Evolutionary conservation across 2,888 invertebrate genomes (phyloP), one percentile per base, ranked within the genome.

Genomic region (Caenorhabditis sp.): DNA sequence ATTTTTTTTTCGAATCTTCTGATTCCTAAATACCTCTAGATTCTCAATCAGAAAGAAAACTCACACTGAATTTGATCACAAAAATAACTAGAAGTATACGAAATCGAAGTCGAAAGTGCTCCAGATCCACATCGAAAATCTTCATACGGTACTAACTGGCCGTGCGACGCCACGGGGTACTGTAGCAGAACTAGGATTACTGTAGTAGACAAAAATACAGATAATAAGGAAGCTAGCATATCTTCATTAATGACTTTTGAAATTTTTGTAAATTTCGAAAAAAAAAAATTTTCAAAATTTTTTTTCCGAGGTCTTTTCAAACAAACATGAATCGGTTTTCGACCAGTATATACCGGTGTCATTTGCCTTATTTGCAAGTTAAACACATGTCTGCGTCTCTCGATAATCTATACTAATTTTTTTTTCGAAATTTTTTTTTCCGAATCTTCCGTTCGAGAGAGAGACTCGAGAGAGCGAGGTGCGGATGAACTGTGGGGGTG

Each of bases 11-110:
- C n/a, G n/a, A n/a, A n/a, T n/a, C n/a, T n/a, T n/a, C n/a, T n/a
- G n/a, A n/a, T n/a, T n/a, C n/a, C n/a, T n/a, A n/a, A n/a, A n/a
- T n/a, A n/a, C n/a, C n/a, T n/a, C n/a, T n/a, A n/a, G n/a, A n/a
- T n/a, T n/a, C n/a, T n/a, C n/a, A n/a, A n/a, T n/a, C n/a, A n/a
- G n/a, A n/a, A n/a, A n/a, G n/a, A n/a, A n/a, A 54, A 80, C 74
- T 75, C 51, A 80, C 84, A 61, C 24, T 75, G 75, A 58, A 84
- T 80, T 24, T 84, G 84, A 61, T 84, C 84, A 61, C 84, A 84
- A 26, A 80, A 72, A 70, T 54, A 72, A 1, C 75, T 38, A 2
- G 84, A 80, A 12, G 80, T 72, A 51, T 84, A 84, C 0, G 80
- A 80, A 22, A 84, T 70, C 0, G 80, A 31, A 0, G 75, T 84